Percentiles rank a stretch among this genome's conserved stretches.
Conservation (phyloP, 1,140 invertebrate genomes). For the Mycetomoellerius zeteki region DNA sequence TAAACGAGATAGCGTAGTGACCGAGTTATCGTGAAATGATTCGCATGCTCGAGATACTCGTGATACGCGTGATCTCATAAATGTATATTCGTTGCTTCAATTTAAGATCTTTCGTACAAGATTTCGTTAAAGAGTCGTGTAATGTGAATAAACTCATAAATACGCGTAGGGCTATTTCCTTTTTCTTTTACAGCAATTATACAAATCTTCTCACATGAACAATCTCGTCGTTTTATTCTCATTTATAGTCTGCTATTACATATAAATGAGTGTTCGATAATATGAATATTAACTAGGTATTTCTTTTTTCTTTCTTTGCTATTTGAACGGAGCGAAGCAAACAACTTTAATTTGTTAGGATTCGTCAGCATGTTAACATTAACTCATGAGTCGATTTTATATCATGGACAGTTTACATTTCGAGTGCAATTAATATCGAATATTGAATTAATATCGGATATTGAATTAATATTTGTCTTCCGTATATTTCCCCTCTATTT, state of each 20-base stretch:
- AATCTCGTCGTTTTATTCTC: background rate
- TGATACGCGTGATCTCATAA: conserved; percentile 29
- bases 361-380: conserved; percentile 6
- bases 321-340: background rate
- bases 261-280: background rate
- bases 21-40: conserved; percentile 23
- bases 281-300: background rate
- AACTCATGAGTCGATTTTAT: background rate
- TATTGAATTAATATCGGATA: conserved; percentile 4
- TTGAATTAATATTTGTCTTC: conserved; percentile 17
- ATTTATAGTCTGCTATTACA: background rate
- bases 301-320: background rate
- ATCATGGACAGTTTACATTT: background rate
- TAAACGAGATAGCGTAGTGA: conserved; percentile 39
- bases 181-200: background rate
- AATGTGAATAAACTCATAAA: background rate
- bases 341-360: conserved; percentile 1
- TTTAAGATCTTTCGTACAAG: conserved; percentile 8
- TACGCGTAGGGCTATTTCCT: background rate
- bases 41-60: conserved; percentile 24
- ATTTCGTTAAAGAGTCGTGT: background rate
- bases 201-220: background rate
- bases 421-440: conserved; percentile 7
- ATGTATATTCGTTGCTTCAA: conserved; percentile 26
- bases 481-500: background rate